Evolutionary conservation across 2,888 invertebrate genomes (phyloP).

Genomic region (Willowsia nigromaculata): DNA sequence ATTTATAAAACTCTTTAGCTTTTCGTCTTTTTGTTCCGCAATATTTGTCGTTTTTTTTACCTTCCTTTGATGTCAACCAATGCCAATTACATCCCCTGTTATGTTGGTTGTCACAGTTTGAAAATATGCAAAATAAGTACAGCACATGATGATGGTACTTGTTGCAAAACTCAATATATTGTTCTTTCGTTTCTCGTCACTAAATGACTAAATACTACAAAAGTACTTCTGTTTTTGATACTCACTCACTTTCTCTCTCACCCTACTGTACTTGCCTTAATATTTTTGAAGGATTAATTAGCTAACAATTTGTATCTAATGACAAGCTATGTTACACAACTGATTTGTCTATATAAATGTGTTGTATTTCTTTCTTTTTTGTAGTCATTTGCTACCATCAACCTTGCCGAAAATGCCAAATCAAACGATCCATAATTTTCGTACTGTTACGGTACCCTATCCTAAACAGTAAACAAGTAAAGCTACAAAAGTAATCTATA

Average conservation of each 20-base stretch:
- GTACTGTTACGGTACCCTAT: slow-evolving; percentile 46
- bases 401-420: slow-evolving; percentile 71
- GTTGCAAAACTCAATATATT: neutral
- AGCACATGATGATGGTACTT: too few relatives aligned
- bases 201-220: too few relatives aligned
- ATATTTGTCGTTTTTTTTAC: too few relatives aligned
- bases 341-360: slow-evolving; percentile 56
- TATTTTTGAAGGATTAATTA: neutral
- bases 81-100: too few relatives aligned
- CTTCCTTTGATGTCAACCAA: too few relatives aligned
- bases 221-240: neutral
- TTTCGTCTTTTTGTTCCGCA: too few relatives aligned
- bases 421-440: slow-evolving; percentile 62
- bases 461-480: slow-evolving; percentile 30
- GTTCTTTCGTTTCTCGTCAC: neutral
- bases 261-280: neutral
- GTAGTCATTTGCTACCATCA: slow-evolving; percentile 71
- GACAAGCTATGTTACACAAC: slow-evolving; percentile 36
- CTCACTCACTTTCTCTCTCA: neutral
- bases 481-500: slow-evolving; percentile 41
- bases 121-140: too few relatives aligned
- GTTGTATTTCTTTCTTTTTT: slow-evolving; percentile 63
- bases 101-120: too few relatives aligned
- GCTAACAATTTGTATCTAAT: slow-evolving; percentile 29
- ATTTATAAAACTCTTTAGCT: too few relatives aligned